Percentiles rank a stretch among this genome's conserved stretches.
Conservation (phyloP, 2,797 vertebrate species). For the Pipistrellus pipistrellus region DNA sequence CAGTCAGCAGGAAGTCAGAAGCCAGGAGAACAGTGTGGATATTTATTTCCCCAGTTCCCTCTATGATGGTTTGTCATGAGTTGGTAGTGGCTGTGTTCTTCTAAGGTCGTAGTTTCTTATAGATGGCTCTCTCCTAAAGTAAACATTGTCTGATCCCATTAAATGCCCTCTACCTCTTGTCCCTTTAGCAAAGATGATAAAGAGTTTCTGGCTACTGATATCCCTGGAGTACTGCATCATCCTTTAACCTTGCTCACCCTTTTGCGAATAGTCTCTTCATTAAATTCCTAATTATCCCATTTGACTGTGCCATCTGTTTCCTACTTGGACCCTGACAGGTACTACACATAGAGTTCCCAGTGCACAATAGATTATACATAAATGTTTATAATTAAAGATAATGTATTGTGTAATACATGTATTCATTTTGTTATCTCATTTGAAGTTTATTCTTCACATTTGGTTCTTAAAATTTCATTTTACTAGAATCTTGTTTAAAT, state of each 20-base stretch:
- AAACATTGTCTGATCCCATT: conserved; percentile 10
- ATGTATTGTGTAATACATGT: neutral
- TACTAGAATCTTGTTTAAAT: neutral
- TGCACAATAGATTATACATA: conserved; percentile 59
- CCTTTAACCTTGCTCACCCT: neutral
- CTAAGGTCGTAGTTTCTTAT: neutral
- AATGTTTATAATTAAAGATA: conserved; percentile 46
- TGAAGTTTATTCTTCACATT: conserved; percentile 58
- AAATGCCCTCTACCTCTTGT: conserved; percentile 5
- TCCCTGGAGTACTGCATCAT: neutral
- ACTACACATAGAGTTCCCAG: neutral
- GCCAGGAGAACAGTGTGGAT: neutral
- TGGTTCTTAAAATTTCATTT: conserved; percentile 47
- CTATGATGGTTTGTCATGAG: neutral
- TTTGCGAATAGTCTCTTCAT: conserved; percentile 50
- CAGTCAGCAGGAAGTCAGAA: neutral
- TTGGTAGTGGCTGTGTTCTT: neutral
- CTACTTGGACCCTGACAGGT: conserved; percentile 27
- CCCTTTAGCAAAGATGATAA: conserved; percentile 11
- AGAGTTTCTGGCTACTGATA: neutral
- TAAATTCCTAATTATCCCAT: conserved; percentile 51
- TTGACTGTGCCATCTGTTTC: conserved; percentile 60
- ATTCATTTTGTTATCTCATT: conserved; percentile 36
- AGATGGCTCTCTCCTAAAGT: neutral
- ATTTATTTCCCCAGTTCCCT: neutral